Evolutionary conservation across 2,888 invertebrate species (phyloP).

Genomic region (Fragum fragum): DNA sequence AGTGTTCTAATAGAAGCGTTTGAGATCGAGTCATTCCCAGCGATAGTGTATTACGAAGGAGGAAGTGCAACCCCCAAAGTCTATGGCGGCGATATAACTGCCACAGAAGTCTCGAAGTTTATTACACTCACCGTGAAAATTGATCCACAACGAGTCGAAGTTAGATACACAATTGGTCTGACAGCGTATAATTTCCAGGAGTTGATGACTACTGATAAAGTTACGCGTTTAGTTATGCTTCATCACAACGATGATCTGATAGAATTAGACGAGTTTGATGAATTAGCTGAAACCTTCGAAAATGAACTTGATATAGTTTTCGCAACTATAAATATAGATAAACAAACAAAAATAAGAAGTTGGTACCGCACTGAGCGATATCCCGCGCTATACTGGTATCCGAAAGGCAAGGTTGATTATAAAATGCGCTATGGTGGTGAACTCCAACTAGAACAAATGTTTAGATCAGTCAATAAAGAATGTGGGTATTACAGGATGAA

Average conservation of each 20-base stretch:
- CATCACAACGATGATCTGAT: slow-evolving; percentile 52
- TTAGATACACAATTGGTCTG: slow-evolving; percentile 41
- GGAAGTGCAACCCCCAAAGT: slow-evolving; percentile 58
- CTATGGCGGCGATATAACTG: slow-evolving; percentile 52
- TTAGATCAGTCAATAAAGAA: slow-evolving; percentile 50
- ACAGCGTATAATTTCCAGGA: slow-evolving; percentile 42
- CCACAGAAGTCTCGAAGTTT: slow-evolving; percentile 36
- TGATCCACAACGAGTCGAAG: slow-evolving; percentile 18
- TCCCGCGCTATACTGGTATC: slow-evolving; percentile 62
- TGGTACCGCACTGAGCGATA: slow-evolving; percentile 29
- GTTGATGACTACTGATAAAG: slow-evolving; percentile 43
- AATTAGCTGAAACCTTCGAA: slow-evolving; percentile 56
- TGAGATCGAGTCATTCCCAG: slow-evolving; percentile 57
- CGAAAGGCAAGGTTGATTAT: slow-evolving; percentile 32
- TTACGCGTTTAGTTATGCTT: slow-evolving; percentile 54
- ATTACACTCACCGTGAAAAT: slow-evolving; percentile 33
- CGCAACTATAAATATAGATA: slow-evolving; percentile 53
- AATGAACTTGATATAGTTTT: slow-evolving; percentile 53
- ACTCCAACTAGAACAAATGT: slow-evolving; percentile 46
- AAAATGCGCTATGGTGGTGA: slow-evolving; percentile 52
- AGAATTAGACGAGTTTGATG: slow-evolving; percentile 48
- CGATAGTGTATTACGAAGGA: slow-evolving; percentile 60
- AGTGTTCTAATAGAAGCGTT: slow-evolving; percentile 54
- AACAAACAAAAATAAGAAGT: slow-evolving; percentile 32
- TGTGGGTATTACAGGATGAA: slow-evolving; percentile 39